Conservation (phyloP, 2,888 invertebrate species). For the Apomyelois bistriatella region DNA sequence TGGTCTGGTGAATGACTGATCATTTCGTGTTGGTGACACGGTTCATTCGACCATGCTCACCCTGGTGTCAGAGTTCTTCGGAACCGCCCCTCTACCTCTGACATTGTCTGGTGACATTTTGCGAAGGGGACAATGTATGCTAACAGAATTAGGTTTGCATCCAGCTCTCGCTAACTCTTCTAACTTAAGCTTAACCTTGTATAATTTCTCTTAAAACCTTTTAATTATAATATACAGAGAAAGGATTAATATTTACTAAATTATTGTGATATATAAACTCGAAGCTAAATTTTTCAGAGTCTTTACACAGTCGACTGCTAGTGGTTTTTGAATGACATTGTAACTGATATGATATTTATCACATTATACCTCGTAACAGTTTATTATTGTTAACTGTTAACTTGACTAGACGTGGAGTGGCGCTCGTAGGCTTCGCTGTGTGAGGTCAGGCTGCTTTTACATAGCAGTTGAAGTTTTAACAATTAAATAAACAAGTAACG, state of each 20-base stretch:
- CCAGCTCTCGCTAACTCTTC: not conserved
- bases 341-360: conserved; percentile 49
- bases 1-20: too few species aligned
- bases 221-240: conserved; percentile 15
- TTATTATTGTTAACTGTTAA: conserved; percentile 72
- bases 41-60: too few species aligned
- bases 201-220: not conserved
- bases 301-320: conserved; percentile 63
- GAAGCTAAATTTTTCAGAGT: conserved; percentile 62
- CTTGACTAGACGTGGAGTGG: conserved; percentile 31
- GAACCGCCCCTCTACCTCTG: too few species aligned
- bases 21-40: too few species aligned
- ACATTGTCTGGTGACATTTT: not conserved
- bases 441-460: not conserved
- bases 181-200: not conserved
- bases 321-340: conserved; percentile 55
- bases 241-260: conserved; percentile 43
- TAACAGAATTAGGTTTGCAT: not conserved
- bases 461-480: too few species aligned
- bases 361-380: conserved; percentile 62
- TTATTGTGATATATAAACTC: conserved; percentile 65
- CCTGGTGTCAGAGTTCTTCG: too few species aligned
- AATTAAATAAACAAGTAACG: too few species aligned
- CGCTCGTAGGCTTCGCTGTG: conserved; percentile 11
- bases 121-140: not conserved